These are phyloP conservation scores for Anodontia alba DNA, from an alignment of 2,888 invertebrate species.

Conservation along the genomic window DNA sequence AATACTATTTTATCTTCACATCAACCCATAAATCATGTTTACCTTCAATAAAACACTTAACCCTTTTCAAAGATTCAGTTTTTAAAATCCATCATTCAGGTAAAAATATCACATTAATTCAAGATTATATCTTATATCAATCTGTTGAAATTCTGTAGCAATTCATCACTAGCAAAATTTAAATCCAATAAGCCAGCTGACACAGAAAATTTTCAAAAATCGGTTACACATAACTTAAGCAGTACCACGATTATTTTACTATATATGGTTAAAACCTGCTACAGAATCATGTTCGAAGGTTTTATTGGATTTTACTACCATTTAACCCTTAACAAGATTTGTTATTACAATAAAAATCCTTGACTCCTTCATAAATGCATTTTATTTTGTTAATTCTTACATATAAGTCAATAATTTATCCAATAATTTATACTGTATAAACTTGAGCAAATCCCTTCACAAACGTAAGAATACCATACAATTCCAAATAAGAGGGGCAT, in stretches of 20 bases:
- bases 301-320: neutral
- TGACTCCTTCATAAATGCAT: neutral
- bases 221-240: too few relatives aligned
- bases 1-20: neutral
- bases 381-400: neutral
- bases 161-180: neutral
- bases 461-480: too few relatives aligned
- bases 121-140: neutral
- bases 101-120: neutral
- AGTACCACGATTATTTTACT: neutral
- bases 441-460: too few relatives aligned
- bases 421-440: too few relatives aligned
- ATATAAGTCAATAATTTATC: neutral
- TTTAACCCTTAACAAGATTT: neutral
- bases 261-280: neutral
- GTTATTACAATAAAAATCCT: neutral
- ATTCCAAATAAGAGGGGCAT: too few relatives aligned
- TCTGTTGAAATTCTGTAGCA: neutral
- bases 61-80: neutral
- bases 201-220: too few relatives aligned
- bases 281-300: neutral
- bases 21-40: neutral
- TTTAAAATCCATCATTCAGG: neutral
- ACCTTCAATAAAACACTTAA: constrained; percentile 8
- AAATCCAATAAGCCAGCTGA: neutral